Percentiles rank a stretch among this genome's conserved stretches.
These are phyloP conservation scores for Taxidea taxus DNA, from an alignment of 2,113 vertebrate genomes.

Conservation along the genomic window DNA sequence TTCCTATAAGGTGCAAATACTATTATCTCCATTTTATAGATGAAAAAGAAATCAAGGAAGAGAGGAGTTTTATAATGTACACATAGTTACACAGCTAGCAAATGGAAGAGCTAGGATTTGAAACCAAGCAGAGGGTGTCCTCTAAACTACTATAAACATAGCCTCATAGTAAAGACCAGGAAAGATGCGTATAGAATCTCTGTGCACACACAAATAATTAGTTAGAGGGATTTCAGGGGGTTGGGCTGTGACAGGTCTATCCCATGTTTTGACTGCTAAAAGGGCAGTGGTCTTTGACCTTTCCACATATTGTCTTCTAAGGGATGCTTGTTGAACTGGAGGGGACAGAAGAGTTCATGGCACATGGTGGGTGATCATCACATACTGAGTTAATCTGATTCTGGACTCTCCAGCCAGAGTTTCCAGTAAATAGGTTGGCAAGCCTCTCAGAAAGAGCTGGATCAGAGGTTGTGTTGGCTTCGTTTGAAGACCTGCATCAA, in stretches of 20 bases:
- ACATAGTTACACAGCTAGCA: not conserved
- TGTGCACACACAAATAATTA: not conserved
- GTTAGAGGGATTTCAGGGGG: not conserved
- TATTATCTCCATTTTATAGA: not conserved
- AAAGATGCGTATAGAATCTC: not conserved
- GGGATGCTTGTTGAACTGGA: not conserved
- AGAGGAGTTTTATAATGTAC: not conserved
- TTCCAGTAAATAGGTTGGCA: not conserved
- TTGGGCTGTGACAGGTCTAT: not conserved
- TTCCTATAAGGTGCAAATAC: not conserved
- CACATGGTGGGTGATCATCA: not conserved
- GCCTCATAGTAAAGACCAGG: not conserved
- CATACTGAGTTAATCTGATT: not conserved
- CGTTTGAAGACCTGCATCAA: not conserved
- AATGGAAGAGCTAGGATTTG: not conserved
- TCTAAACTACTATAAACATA: not conserved
- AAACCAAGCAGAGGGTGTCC: not conserved
- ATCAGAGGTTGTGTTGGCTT: not conserved
- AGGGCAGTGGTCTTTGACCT: not conserved
- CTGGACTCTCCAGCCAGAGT: not conserved
- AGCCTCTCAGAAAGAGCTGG: not conserved
- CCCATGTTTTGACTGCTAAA: not conserved
- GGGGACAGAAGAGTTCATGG: not conserved
- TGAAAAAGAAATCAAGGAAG: not conserved
- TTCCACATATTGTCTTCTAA: not conserved